Evolutionary conservation across 2,797 vertebrate genomes (phyloP).

Genomic region (Sebastes minor): DNA sequence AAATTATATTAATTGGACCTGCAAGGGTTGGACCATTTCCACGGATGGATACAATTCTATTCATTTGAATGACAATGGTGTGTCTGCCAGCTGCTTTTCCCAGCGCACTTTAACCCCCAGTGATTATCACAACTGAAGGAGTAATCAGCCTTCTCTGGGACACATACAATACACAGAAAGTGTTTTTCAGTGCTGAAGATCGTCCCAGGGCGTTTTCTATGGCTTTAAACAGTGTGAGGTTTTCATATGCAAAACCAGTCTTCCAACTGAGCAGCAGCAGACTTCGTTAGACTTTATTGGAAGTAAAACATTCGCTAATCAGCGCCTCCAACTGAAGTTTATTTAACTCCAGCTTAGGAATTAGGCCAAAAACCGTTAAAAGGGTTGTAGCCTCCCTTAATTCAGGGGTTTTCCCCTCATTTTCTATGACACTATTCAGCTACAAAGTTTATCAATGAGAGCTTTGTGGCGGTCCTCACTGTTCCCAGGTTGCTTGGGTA

Average conservation of each 20-base stretch:
- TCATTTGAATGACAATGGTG: conserved; percentile 81
- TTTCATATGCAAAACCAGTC: conserved; percentile 78
- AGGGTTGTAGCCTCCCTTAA: conserved; percentile 64
- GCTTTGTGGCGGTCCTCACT: conserved; percentile 76
- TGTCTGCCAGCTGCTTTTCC: conserved; percentile 78
- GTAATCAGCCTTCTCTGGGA: conserved; percentile 69
- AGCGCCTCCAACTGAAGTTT: conserved; percentile 68
- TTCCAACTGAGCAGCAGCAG: conserved; percentile 58
- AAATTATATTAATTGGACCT: conserved; percentile 76
- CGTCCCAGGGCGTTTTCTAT: conserved; percentile 59
- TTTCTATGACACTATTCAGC: conserved; percentile 79
- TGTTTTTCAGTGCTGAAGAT: conserved; percentile 65
- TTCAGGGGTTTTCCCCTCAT: conserved; percentile 59
- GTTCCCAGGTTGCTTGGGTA: conserved; percentile 76
- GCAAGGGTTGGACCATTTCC: conserved; percentile 59
- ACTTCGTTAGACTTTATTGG: conserved; percentile 50
- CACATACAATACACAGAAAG: conserved; percentile 67
- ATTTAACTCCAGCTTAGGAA: conserved; percentile 71
- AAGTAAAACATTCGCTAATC: conserved; percentile 67
- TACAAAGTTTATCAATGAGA: conserved; percentile 80
- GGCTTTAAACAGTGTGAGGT: conserved; percentile 55
- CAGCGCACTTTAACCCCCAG: conserved; percentile 71
- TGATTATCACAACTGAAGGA: conserved; percentile 77
- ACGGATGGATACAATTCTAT: conserved; percentile 62
- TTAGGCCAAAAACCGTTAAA: conserved; percentile 72